These are phyloP conservation scores for Leptonema lineaticorne DNA, from an alignment of 1,140 invertebrate genomes.

Conservation along the genomic window DNA sequence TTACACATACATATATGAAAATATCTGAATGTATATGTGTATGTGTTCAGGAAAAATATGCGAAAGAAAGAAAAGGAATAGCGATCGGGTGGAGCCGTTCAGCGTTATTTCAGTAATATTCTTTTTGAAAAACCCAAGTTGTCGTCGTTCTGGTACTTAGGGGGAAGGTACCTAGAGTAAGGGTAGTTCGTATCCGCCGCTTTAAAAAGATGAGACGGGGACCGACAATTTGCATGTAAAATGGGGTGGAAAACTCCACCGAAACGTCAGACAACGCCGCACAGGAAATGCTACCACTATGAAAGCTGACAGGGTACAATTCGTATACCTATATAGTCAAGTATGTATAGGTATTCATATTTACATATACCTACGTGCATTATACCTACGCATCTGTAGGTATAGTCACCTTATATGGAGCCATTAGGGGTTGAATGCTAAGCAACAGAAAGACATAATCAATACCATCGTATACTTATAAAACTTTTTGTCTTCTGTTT, in stretches of 20 bases:
- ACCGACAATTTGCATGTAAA: conserved; percentile 22
- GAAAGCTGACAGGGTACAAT: neutral
- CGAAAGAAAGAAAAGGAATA: too few relatives aligned
- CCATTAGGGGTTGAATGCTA: conserved; percentile 2
- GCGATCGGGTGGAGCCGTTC: neutral
- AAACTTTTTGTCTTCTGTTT: too few relatives aligned
- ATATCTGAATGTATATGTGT: too few relatives aligned
- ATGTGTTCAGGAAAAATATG: too few relatives aligned
- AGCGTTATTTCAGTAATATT: neutral
- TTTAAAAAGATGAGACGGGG: conserved; percentile 26
- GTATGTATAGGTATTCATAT: neutral
- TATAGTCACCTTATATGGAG: neutral
- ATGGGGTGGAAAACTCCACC: conserved; percentile 22
- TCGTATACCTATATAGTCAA: neutral
- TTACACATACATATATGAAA: too few relatives aligned
- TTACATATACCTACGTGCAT: neutral
- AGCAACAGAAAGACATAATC: conserved; percentile 20
- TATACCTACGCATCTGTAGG: neutral
- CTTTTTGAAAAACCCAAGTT: too few relatives aligned
- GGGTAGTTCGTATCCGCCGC: conserved; percentile 8
- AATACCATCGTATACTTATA: neutral
- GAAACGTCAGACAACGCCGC: conserved; percentile 22
- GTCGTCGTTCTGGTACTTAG: too few relatives aligned
- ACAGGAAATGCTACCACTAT: conserved; percentile 3
- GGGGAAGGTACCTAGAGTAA: neutral